A percentile compares a stretch with the other conserved stretches of the same genome.
Conservation (phyloP, 2,888 invertebrate genomes). For the Ornithoptera priamus region DNA sequence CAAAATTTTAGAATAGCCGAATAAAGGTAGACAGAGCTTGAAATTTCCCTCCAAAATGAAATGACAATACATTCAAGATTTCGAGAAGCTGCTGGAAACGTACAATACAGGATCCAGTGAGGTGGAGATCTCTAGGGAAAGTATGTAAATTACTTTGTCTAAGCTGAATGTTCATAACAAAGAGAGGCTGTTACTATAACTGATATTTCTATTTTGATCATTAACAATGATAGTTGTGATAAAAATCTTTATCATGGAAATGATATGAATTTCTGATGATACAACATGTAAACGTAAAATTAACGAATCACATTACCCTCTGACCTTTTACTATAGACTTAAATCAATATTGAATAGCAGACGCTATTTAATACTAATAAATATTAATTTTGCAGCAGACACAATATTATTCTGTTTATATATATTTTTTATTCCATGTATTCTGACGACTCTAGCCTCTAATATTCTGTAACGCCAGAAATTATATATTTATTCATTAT, state of each 20-base stretch:
- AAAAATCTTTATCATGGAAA: not conserved
- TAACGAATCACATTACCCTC: not conserved
- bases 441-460: not conserved
- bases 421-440: not conserved
- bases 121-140: no score
- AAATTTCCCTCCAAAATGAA: no score
- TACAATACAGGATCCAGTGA: no score
- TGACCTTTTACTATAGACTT: not conserved
- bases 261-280: not conserved
- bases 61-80: no score
- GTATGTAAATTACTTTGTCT: no score
- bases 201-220: no score
- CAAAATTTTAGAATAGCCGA: no score
- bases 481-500: not conserved
- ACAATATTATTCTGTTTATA: not conserved
- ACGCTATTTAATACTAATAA: constrained; percentile 1
- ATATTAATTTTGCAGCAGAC: constrained; percentile 3
- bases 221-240: not conserved
- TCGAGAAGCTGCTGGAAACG: no score
- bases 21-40: no score
- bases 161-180: no score
- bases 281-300: not conserved
- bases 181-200: no score
- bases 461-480: not conserved
- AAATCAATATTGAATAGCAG: constrained; percentile 1